phyloP scores from a whole-genome alignment of 2,797 vertebrate species.

The Chelmon rostratus region DNA sequence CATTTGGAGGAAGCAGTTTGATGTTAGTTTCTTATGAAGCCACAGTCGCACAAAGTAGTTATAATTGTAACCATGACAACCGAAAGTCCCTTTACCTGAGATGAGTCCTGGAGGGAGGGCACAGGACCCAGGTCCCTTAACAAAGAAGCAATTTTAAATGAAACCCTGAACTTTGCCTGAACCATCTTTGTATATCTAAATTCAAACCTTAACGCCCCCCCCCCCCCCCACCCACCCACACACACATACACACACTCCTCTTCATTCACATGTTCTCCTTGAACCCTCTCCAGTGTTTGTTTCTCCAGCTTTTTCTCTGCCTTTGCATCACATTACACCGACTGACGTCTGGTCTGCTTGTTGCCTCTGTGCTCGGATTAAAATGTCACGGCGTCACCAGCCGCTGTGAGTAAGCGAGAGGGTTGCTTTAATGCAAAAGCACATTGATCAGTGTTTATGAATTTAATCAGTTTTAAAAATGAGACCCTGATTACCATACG shows the following conservation, averaged over 20 bases:
- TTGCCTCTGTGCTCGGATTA: neutral
- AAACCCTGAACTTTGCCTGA: neutral
- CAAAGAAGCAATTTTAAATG: neutral
- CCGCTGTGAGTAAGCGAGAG: neutral
- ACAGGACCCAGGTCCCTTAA: too few species aligned
- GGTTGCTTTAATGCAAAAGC: conserved; percentile 20
- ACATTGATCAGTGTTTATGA: conserved; percentile 27
- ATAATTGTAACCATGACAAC: neutral
- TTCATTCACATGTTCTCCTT: too few species aligned
- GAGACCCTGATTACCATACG: conserved; percentile 22
- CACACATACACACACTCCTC: too few species aligned
- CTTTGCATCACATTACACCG: too few species aligned
- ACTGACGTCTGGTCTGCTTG: neutral
- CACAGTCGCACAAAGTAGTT: neutral
- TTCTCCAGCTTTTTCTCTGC: too few species aligned
- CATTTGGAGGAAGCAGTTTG: too few species aligned
- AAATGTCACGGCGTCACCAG: neutral
- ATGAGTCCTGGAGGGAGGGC: too few species aligned
- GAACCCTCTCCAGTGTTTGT: too few species aligned
- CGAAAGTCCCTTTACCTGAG: neutral
- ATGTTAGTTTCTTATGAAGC: too few species aligned
- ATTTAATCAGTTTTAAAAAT: conserved; percentile 30
- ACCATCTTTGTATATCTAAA: neutral
- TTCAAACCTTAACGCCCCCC: neutral
- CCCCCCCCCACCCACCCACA: too few species aligned